These are phyloP conservation scores for Thalassoma bifasciatum DNA, from an alignment of 2,113 vertebrate species.

Conservation along the genomic window DNA sequence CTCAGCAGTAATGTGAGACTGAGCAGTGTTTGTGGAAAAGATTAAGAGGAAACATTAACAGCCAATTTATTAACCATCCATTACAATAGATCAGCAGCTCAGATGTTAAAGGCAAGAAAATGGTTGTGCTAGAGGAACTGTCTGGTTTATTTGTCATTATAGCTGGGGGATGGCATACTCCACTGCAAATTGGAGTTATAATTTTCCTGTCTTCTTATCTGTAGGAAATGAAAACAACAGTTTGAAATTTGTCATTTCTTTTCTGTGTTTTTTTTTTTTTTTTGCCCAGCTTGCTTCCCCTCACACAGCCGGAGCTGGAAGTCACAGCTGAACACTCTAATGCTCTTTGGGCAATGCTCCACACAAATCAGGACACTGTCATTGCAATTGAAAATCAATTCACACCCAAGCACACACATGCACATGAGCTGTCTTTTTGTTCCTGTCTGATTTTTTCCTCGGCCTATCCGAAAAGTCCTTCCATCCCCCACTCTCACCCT, in stretches of 20 bases:
- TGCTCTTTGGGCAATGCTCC: conserved; percentile 22
- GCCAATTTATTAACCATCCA: neutral
- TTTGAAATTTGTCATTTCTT: neutral
- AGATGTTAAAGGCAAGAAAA: neutral
- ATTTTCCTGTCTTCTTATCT: too few species aligned
- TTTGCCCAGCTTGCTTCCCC: neutral
- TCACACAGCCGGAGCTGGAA: neutral
- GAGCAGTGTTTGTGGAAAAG: conserved; percentile 2
- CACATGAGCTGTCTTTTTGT: conserved; percentile 11
- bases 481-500: conserved; percentile 1
- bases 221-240: neutral
- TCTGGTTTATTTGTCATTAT: too few species aligned
- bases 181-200: too few species aligned
- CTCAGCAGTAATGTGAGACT: conserved; percentile 9
- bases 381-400: conserved; percentile 60
- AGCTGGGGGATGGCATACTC: too few species aligned
- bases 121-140: too few species aligned
- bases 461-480: conserved; percentile 7
- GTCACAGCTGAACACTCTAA: conserved; percentile 42
- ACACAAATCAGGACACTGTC: neutral
- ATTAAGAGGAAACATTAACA: neutral
- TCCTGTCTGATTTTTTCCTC: conserved; percentile 3
- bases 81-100: neutral
- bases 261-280: neutral
- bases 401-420: conserved; percentile 22